These are phyloP conservation scores for Pipra filicauda DNA, from an alignment of 2,113 vertebrate species.

Conservation along the genomic window DNA sequence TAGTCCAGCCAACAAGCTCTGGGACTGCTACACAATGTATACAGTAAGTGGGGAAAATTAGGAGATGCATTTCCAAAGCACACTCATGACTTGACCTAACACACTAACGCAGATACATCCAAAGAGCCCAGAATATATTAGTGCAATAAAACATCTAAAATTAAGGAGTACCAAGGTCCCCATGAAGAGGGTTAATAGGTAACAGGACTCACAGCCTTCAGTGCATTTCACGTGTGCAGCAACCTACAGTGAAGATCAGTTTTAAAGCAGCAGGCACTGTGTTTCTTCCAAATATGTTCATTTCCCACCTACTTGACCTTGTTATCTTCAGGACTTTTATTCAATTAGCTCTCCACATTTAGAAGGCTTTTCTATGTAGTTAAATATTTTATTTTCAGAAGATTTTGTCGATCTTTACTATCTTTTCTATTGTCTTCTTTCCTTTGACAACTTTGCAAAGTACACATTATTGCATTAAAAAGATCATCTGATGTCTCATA, in stretches of 20 bases:
- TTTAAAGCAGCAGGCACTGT: not conserved
- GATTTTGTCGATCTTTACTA: not conserved
- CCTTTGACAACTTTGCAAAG: not conserved
- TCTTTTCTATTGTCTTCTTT: not conserved
- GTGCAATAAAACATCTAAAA: conserved; percentile 12
- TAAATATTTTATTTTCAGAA: conserved; percentile 6
- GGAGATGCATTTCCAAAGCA: not conserved
- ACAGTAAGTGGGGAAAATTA: not conserved
- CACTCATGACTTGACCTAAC: not conserved
- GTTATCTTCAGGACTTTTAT: not conserved
- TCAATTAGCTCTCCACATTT: not conserved
- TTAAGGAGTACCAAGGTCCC: not conserved
- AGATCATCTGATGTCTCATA: not conserved
- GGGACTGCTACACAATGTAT: not conserved
- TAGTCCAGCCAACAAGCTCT: not conserved
- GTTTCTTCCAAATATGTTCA: not conserved
- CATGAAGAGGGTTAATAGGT: not conserved
- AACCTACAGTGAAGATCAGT: not conserved
- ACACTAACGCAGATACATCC: not conserved
- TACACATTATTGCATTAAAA: not conserved
- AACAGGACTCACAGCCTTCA: not conserved
- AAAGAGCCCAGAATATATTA: not conserved
- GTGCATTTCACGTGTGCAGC: not conserved
- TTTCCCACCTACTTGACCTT: not conserved
- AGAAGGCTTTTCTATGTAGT: not conserved